Base-by-base conservation (phyloP, 1,140 invertebrate genomes). In the Brachionus paranguensis region DNA sequence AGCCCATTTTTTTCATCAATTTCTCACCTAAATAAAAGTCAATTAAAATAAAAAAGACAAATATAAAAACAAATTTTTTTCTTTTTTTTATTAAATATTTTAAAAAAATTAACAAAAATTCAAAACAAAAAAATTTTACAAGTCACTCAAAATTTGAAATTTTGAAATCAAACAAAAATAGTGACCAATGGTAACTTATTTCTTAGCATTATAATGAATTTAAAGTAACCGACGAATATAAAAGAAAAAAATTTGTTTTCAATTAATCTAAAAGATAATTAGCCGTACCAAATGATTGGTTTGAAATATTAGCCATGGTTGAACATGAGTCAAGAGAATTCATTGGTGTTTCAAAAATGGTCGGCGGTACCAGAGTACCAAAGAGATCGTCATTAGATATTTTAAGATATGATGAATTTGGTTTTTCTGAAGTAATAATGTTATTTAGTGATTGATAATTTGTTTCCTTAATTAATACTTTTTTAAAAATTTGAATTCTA, bases 31-130 rank as follows among this genome's bases (percentile, higher is more conserved):
- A 55, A 45, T 11, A 11, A 74, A 45, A 17, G 7, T 29, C 45
- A 17, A 12, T 74, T 74, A 43, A 17, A 5, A 43, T 45, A 20
- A 74, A 29, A 41, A 17, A 20, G 20, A 45, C 43, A 74, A 74
- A 74, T 29, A 47, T 10, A 76, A 41, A 47, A 76, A 76, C 41
- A 76, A 76, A 76, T 76, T 29, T 76, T 76, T 72, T 72, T 72
- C 68, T 68, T 76, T 76, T 76, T 76, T 76, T 76, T 76, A 76
- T 76, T 76, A 76, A 76, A 47, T 72, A 72, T 45, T 72, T 72
- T 41, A 11, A 68, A 33, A 68, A 29, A 68, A 29, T 68, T 10
- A 68, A 72, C 24, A 68, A 72, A 72, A 72, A 72, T 43, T 43
- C 33, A 37, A 72, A 72, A 72, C 17, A 41, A 43, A 43, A 70